Evolutionary conservation across 2,888 invertebrate species (phyloP).

Genomic region (Aethes cnicana): DNA sequence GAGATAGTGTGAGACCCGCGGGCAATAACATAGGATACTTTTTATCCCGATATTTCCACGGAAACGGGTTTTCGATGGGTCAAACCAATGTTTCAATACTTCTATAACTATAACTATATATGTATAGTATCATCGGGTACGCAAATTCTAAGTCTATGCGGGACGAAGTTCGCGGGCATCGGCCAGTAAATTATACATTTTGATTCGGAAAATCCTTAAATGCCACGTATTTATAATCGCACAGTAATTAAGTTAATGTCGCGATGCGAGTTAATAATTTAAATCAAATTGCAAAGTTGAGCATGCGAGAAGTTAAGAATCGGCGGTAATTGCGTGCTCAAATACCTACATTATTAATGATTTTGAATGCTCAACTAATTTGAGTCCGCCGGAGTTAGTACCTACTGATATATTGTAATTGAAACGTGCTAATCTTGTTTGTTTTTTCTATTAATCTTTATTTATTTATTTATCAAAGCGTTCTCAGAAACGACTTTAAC

Average conservation of each 20-base stretch:
- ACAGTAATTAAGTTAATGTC: background rate
- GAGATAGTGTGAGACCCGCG: too few species aligned
- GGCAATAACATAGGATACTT: too few species aligned
- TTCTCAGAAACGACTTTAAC: too few species aligned
- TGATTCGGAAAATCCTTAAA: background rate
- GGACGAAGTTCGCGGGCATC: too few species aligned
- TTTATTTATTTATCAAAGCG: too few species aligned
- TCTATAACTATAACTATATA: too few species aligned
- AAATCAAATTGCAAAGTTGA: slow-evolving; percentile 20
- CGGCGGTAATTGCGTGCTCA: slow-evolving; percentile 15
- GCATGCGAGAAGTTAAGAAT: slow-evolving; percentile 21
- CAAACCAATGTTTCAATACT: too few species aligned
- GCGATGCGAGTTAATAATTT: slow-evolving; percentile 10
- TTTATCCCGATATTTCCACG: too few species aligned
- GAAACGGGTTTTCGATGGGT: too few species aligned
- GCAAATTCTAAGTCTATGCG: too few species aligned
- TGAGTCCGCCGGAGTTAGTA: slow-evolving; percentile 4
- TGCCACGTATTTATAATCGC: background rate
- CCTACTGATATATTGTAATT: slow-evolving; percentile 11
- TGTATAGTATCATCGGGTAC: too few species aligned
- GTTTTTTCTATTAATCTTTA: too few species aligned
- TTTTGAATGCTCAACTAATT: slow-evolving; percentile 2
- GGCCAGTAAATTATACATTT: background rate
- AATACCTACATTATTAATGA: slow-evolving; percentile 18
- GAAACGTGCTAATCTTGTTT: background rate